Conservation (phyloP, 2,113 vertebrate genomes). For the Macrotis lagotis region DNA sequence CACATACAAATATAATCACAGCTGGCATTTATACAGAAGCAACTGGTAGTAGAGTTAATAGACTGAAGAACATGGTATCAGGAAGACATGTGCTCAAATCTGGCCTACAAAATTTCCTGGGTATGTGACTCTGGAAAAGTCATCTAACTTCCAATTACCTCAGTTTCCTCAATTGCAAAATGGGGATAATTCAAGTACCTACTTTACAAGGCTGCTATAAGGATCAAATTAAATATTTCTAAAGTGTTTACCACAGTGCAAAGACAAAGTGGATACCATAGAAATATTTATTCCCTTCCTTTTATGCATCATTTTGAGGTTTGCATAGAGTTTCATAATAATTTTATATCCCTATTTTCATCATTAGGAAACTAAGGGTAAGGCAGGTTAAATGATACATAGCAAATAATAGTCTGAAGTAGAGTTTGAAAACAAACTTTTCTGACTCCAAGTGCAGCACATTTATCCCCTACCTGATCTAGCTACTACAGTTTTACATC, state of each 20-base stretch:
- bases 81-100: background rate
- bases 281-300: background rate
- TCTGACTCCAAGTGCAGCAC: background rate
- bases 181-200: background rate
- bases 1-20: background rate
- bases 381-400: background rate
- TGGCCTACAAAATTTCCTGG: background rate
- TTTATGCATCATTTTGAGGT: background rate
- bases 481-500: background rate
- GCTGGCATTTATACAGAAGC: background rate
- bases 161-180: background rate
- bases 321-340: background rate
- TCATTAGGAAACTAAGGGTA: background rate
- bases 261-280: background rate
- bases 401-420: background rate
- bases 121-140: background rate
- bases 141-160: background rate
- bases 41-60: background rate
- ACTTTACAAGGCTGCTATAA: background rate
- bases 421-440: background rate
- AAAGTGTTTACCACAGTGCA: background rate
- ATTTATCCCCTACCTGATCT: background rate
- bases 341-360: background rate
- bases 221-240: background rate
- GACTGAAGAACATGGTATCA: background rate